These are phyloP conservation scores for Xenentodon cancila DNA, from an alignment of 2,797 vertebrate species.

Conservation along the genomic window DNA sequence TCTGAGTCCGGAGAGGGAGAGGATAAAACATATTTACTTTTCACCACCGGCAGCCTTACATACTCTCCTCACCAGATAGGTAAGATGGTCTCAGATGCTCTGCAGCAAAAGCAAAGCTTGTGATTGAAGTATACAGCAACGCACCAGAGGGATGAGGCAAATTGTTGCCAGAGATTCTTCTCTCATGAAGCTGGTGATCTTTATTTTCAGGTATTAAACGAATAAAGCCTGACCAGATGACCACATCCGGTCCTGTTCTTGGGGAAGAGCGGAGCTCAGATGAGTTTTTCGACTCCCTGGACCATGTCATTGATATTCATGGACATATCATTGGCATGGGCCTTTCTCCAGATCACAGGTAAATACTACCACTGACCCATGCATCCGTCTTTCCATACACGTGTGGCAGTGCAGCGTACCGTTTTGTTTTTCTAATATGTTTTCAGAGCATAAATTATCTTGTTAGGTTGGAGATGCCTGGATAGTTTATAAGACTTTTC, in stretches of 20 bases:
- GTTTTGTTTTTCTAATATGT: too few species aligned
- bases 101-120: neutral
- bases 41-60: slow-evolving; percentile 97
- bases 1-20: slow-evolving; percentile 69
- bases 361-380: neutral
- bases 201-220: slow-evolving; percentile 89
- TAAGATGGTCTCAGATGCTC: slow-evolving; percentile 52
- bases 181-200: neutral
- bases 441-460: too few species aligned
- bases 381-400: too few species aligned
- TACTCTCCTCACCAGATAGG: slow-evolving; percentile 98
- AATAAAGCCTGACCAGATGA: slow-evolving; percentile 98
- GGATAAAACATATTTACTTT: slow-evolving; percentile 93
- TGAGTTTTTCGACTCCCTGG: slow-evolving; percentile 94
- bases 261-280: slow-evolving; percentile 91
- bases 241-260: slow-evolving; percentile 90
- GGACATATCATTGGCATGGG: slow-evolving; percentile 99
- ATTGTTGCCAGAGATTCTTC: neutral
- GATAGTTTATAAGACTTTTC: too few species aligned
- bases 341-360: slow-evolving; percentile 98
- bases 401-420: too few species aligned
- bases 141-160: neutral
- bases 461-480: too few species aligned
- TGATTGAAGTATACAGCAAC: neutral
- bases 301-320: slow-evolving; percentile 95